phyloP scores from a whole-genome alignment of 2,113 vertebrate species.

The Sebastes schlegelii region DNA sequence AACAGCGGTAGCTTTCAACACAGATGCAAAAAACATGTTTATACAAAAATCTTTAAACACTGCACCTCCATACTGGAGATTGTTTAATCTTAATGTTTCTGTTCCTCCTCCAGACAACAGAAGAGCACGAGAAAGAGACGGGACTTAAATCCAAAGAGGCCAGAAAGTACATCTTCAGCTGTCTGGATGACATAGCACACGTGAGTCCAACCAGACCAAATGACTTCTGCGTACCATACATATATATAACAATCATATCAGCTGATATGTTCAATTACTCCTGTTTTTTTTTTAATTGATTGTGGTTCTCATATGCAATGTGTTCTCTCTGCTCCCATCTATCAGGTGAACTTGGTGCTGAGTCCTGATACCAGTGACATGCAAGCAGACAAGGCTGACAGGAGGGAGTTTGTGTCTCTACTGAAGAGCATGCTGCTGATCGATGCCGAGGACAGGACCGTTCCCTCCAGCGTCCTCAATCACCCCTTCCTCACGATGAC shows the following conservation, averaged over 20 bases:
- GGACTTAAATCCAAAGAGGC: constrained; percentile 99
- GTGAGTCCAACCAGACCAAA: constrained; percentile 83
- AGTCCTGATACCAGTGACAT: constrained; percentile 94
- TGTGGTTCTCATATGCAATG: neutral
- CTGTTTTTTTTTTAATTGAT: no score
- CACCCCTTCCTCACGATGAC: constrained; percentile 99
- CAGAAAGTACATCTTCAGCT: constrained; percentile 98
- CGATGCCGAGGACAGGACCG: constrained; percentile 92
- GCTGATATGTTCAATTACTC: no score
- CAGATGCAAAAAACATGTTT: neutral
- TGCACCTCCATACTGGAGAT: neutral
- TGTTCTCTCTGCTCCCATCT: neutral
- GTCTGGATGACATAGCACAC: constrained; percentile 95
- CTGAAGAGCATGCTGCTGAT: constrained; percentile 98
- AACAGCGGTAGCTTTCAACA: neutral
- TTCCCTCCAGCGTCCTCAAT: constrained; percentile 90
- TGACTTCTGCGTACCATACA: no score
- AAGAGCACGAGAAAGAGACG: constrained; percentile 97
- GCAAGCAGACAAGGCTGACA: constrained; percentile 95
- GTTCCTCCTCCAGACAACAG: constrained; percentile 87
- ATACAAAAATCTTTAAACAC: neutral
- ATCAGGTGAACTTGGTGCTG: constrained; percentile 96
- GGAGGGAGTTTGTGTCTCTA: constrained; percentile 95
- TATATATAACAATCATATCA: no score
- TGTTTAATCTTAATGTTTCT: neutral